Evolutionary conservation across 2,888 invertebrate species (phyloP).

Genomic region (Acanthosoma haemorrhoidale): DNA sequence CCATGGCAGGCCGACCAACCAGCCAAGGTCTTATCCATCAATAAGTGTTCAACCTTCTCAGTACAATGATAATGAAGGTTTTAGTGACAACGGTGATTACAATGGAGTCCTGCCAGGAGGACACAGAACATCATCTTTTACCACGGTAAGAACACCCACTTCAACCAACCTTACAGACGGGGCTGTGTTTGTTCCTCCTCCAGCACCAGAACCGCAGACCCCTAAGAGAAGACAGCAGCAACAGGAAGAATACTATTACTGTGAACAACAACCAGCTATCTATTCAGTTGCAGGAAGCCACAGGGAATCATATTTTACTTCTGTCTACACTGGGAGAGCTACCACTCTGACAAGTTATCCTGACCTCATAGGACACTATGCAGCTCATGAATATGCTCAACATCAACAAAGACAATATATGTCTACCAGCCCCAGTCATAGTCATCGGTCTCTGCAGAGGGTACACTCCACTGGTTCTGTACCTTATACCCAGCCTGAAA

Average conservation of each 20-base stretch:
- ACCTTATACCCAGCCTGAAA: constrained; percentile 46
- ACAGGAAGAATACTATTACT: constrained; percentile 49
- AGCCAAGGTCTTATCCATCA: constrained; percentile 27
- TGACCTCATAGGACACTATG: constrained; percentile 59
- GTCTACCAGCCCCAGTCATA: constrained; percentile 38
- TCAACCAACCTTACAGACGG: constrained; percentile 28
- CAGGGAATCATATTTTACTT: constrained; percentile 62
- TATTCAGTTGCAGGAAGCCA: constrained; percentile 70
- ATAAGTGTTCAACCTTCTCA: constrained; percentile 33
- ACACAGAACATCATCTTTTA: constrained; percentile 53
- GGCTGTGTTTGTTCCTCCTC: constrained; percentile 40
- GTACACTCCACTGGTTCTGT: constrained; percentile 48
- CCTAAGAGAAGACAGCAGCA: constrained; percentile 44
- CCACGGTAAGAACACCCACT: constrained; percentile 50
- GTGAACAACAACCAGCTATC: constrained; percentile 60
- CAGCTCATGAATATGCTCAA: constrained; percentile 38
- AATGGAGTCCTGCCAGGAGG: constrained; percentile 43
- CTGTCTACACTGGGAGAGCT: constrained; percentile 65
- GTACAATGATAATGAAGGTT: constrained; percentile 30
- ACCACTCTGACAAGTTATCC: constrained; percentile 55
- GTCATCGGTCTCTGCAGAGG: constrained; percentile 51
- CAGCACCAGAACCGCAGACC: constrained; percentile 43
- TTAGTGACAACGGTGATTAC: constrained; percentile 36
- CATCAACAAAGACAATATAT: constrained; percentile 45
- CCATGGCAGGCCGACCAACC: constrained; percentile 33